Base-by-base conservation (phyloP, 2,888 invertebrate genomes). In the Teleiodes luculella region DNA sequence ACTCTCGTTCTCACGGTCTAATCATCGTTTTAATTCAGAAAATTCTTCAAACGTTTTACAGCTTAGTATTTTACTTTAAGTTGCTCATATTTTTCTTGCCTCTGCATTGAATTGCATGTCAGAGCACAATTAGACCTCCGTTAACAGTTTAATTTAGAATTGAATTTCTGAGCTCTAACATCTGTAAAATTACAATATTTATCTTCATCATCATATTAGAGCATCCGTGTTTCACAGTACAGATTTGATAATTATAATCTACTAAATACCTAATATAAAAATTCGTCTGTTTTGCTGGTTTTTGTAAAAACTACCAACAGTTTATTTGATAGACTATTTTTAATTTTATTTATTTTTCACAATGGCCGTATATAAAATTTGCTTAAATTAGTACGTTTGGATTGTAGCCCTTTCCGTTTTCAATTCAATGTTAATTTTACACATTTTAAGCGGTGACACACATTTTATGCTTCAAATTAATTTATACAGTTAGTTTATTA, bases 111-210 rank as follows among this genome's bases (percentile, higher is more conserved):
- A 71, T 80, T 68, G 78, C 79, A 80, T 81, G 80, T 70, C 67
- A 60, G 67, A 66, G 62, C 66, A 74, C 76, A 76, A 78, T 82
- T 77, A 78, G 66, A 77, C 71, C 68, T 73, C 59, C 68, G 68
- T 66, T 57, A 70, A 69, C 67, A 70, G 72, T 78, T 78, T 76
- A 72, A 70, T 67, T 62, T 62, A 66, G 75, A 77, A 83, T 81
- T 80, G 74, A 81, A 79, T 77, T 77, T 79, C 72, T 76, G 66
- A 68, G 68, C 67, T 63, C 55, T 57, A 43, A 66, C 64, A 59
- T 57, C 60, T 59, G 65, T 59, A n/a, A n/a, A n/a, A 65, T 68
- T 71, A 67, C 66, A 67, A 72, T 4, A 3, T 4, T 74, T 69
- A 74, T 69, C 67, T 63, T 53, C 49, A 60, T 61, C 66, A 68